Evolutionary conservation across 2,888 invertebrate genomes (phyloP).

Genomic region (Vanessa cardui): DNA sequence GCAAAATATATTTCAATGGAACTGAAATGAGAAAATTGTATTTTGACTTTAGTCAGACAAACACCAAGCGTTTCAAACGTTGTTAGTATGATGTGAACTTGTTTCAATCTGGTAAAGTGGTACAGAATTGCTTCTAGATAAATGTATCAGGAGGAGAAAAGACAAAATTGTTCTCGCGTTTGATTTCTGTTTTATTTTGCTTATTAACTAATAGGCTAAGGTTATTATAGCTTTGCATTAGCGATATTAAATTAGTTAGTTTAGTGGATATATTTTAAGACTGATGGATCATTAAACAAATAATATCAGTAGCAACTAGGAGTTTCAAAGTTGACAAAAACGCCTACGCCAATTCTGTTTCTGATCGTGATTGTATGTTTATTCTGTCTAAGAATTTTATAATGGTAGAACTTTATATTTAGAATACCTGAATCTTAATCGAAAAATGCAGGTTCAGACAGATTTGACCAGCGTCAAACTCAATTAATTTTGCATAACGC

Average conservation of each 20-base stretch:
- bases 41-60: background rate
- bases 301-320: no score
- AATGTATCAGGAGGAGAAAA: constrained; percentile 14
- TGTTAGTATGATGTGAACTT: constrained; percentile 11
- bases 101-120: constrained; percentile 21
- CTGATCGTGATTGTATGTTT: no score
- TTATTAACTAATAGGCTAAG: constrained; percentile 17
- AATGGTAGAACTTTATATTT: no score
- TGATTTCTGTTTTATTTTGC: constrained; percentile 13
- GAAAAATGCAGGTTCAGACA: no score
- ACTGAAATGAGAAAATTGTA: background rate
- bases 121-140: constrained; percentile 7
- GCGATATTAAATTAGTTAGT: background rate
- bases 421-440: no score
- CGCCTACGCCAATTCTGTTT: no score
- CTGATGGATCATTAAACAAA: no score
- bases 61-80: background rate
- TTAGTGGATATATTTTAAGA: background rate
- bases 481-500: no score
- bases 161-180: background rate
- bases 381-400: no score
- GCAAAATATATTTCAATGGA: background rate
- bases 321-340: no score
- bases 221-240: constrained; percentile 5
- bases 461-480: no score